These are phyloP conservation scores for Sycophila texana DNA, from an alignment of 2,888 invertebrate genomes.

Conservation along the genomic window DNA sequence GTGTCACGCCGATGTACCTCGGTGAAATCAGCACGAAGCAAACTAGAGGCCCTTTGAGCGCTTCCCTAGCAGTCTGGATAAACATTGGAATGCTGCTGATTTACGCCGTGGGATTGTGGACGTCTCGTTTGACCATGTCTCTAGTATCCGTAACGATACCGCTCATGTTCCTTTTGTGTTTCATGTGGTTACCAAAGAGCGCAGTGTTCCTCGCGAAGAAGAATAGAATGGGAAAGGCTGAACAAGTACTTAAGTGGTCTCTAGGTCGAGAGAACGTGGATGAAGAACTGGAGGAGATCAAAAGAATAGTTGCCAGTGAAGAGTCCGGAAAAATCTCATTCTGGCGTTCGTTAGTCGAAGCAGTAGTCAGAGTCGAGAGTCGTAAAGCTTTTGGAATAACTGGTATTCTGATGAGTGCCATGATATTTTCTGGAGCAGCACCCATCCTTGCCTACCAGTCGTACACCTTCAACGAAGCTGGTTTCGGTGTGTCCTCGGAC, in stretches of 20 bases:
- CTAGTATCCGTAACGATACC: constrained; percentile 67
- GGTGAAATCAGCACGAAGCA: constrained; percentile 71
- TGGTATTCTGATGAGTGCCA: constrained; percentile 66
- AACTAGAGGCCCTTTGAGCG: constrained; percentile 70
- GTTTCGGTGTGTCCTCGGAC: constrained; percentile 67
- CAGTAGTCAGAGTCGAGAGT: constrained; percentile 61
- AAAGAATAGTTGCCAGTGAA: constrained; percentile 68
- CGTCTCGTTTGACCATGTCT: constrained; percentile 60
- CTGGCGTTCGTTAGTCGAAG: constrained; percentile 57
- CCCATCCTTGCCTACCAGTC: constrained; percentile 72
- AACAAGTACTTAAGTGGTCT: constrained; percentile 69
- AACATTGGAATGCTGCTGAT: constrained; percentile 69
- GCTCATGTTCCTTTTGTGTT: constrained; percentile 65
- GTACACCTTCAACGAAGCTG: constrained; percentile 68
- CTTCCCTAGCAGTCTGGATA: constrained; percentile 67
- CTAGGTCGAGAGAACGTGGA: constrained; percentile 69
- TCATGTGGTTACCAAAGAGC: constrained; percentile 72
- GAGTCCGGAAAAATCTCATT: constrained; percentile 56
- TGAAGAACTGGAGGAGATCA: constrained; percentile 71
- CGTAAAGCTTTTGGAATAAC: constrained; percentile 67
- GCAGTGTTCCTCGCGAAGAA: constrained; percentile 70
- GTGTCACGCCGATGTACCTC: constrained; percentile 72
- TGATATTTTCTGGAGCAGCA: constrained; percentile 70
- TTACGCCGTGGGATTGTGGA: constrained; percentile 67
- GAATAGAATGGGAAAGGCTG: constrained; percentile 66